These are phyloP conservation scores for Oncorhynchus gorbuscha DNA, from an alignment of 2,113 vertebrate genomes.

Conservation along the genomic window DNA sequence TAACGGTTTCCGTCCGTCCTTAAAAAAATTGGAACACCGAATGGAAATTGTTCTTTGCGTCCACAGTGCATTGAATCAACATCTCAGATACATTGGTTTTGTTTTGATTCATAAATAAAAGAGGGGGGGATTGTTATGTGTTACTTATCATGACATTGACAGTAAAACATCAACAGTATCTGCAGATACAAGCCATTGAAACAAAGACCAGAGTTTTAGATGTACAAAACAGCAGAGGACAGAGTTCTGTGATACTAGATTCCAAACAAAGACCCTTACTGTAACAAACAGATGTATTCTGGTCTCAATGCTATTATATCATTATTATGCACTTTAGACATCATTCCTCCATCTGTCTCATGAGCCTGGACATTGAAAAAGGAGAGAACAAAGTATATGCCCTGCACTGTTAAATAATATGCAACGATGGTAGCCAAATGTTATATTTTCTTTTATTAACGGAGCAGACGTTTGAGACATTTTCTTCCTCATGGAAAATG, in stretches of 20 bases:
- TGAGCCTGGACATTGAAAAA: too few relatives aligned
- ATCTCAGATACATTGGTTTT: slow-evolving; percentile 12
- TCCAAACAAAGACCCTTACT: neutral
- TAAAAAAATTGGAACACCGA: slow-evolving; percentile 49
- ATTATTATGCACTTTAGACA: too few relatives aligned
- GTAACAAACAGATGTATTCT: neutral
- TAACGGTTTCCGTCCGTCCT: slow-evolving; percentile 49
- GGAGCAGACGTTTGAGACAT: neutral
- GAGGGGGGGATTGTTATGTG: slow-evolving; percentile 10
- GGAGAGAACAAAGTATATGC: slow-evolving; percentile 27
- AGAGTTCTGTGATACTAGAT: neutral
- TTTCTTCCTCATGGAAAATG: neutral
- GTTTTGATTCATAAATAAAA: slow-evolving; percentile 38
- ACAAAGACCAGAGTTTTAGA: too few relatives aligned
- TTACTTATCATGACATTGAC: slow-evolving; percentile 26
- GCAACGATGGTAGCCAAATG: too few relatives aligned
- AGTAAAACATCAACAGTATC: neutral
- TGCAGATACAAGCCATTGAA: too few relatives aligned
- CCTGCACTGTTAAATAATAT: neutral
- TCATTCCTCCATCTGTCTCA: too few relatives aligned
- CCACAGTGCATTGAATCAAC: neutral
- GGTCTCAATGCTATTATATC: neutral
- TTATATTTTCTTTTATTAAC: neutral
- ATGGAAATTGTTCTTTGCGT: slow-evolving; percentile 28
- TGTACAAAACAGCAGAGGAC: too few relatives aligned